Evolutionary conservation across 2,113 vertebrate species (phyloP).

Genomic region (Arizona elegans): DNA sequence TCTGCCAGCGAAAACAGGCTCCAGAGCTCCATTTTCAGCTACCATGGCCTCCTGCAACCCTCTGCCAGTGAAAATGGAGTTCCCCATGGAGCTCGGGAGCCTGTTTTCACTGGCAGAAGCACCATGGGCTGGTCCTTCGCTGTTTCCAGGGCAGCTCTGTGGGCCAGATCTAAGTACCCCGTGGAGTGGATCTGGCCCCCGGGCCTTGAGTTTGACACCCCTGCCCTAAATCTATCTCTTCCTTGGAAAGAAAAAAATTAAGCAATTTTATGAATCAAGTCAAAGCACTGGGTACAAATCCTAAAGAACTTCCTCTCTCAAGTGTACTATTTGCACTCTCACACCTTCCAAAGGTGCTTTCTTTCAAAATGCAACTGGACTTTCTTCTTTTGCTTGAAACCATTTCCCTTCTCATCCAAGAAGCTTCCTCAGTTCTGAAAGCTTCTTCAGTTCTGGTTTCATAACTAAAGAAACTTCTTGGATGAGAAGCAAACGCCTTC

Average conservation of each 20-base stretch:
- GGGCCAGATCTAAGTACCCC: too few relatives aligned
- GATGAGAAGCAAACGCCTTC: neutral
- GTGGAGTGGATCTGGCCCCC: too few relatives aligned
- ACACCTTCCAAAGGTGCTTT: neutral
- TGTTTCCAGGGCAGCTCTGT: too few relatives aligned
- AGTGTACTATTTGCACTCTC: neutral
- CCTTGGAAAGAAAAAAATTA: neutral
- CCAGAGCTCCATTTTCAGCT: too few relatives aligned
- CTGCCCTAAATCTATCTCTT: neutral
- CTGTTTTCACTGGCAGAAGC: too few relatives aligned
- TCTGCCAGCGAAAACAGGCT: too few relatives aligned
- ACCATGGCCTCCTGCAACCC: too few relatives aligned
- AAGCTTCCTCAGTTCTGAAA: neutral
- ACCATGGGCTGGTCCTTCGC: too few relatives aligned
- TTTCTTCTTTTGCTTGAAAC: neutral
- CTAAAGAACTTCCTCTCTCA: neutral
- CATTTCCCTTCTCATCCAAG: neutral
- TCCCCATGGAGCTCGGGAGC: too few relatives aligned
- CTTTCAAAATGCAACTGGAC: neutral
- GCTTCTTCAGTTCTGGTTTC: neutral
- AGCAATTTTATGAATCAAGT: neutral
- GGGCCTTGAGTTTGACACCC: too few relatives aligned
- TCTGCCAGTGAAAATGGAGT: too few relatives aligned
- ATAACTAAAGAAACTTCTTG: neutral
- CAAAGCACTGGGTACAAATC: neutral